Percentiles rank a stretch among this genome's conserved stretches.
Evolutionary conservation across 2,797 vertebrate species (phyloP).

Genomic region (Leptoclinus maculatus): DNA sequence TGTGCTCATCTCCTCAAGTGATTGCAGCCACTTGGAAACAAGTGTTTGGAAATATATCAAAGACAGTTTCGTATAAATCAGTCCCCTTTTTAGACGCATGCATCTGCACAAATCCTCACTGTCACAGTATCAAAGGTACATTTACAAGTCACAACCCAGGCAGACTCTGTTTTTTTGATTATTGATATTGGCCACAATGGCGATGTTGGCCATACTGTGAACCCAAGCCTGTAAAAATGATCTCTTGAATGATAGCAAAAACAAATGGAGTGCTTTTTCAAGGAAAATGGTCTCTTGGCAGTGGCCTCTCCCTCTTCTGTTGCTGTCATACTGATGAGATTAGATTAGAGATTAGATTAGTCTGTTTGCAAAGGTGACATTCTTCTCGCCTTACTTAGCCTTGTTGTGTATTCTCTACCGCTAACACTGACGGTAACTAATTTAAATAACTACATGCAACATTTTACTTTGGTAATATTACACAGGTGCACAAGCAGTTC

Average conservation of each 20-base stretch:
- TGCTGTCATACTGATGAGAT: constrained; percentile 5
- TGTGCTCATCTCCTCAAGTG: constrained; percentile 23
- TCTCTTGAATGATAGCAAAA: background rate
- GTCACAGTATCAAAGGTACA: background rate
- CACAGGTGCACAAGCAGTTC: background rate
- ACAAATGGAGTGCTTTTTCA: background rate
- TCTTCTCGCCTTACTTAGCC: background rate
- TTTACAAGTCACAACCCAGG: background rate
- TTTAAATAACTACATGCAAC: background rate
- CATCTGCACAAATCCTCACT: background rate
- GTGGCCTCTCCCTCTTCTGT: background rate
- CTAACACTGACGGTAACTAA: background rate
- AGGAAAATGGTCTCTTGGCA: background rate
- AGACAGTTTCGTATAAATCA: constrained; percentile 12
- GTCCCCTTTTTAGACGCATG: background rate
- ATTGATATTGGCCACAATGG: background rate
- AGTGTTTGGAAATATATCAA: constrained; percentile 27
- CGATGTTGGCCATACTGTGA: background rate
- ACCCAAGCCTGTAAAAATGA: background rate
- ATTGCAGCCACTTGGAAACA: constrained; percentile 28
- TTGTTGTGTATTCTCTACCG: background rate
- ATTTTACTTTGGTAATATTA: background rate
- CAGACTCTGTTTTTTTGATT: background rate
- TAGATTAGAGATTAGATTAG: constrained; percentile 33
- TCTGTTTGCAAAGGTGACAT: background rate